A percentile compares a stretch with the other conserved stretches of the same genome.
These are phyloP conservation scores for Protobothrops flavoviridis DNA, from an alignment of 2,113 vertebrate genomes.

Conservation along the genomic window DNA sequence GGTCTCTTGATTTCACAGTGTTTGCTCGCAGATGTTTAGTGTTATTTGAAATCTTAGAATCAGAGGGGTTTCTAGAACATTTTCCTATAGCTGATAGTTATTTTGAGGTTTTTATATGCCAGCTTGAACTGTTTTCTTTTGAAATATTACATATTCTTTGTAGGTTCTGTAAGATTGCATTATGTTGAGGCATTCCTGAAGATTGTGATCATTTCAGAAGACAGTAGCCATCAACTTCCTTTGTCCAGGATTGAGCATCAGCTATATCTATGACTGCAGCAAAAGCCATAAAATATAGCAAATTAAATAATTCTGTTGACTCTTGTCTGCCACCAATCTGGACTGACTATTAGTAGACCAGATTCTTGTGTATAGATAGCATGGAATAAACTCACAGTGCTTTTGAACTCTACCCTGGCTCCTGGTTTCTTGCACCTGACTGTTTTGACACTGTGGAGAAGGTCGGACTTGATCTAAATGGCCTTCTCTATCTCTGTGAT, in stretches of 20 bases:
- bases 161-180: background rate
- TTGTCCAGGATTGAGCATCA: background rate
- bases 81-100: background rate
- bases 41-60: background rate
- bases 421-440: background rate
- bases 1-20: background rate
- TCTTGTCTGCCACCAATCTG: background rate
- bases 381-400: background rate
- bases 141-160: background rate
- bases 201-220: background rate
- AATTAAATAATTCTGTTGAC: background rate
- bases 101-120: background rate
- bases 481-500: background rate
- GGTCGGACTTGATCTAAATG: background rate
- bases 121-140: background rate
- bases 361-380: background rate
- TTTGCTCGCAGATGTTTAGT: background rate
- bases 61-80: background rate
- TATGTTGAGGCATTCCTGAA: background rate
- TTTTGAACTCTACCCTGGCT: background rate
- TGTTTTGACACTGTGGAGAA: background rate
- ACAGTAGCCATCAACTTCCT: background rate
- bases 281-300: background rate
- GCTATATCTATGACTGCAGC: background rate
- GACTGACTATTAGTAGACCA: background rate